These are phyloP conservation scores for Ranitomeya imitator DNA, from an alignment of 2,113 vertebrate genomes.

Conservation along the genomic window DNA sequence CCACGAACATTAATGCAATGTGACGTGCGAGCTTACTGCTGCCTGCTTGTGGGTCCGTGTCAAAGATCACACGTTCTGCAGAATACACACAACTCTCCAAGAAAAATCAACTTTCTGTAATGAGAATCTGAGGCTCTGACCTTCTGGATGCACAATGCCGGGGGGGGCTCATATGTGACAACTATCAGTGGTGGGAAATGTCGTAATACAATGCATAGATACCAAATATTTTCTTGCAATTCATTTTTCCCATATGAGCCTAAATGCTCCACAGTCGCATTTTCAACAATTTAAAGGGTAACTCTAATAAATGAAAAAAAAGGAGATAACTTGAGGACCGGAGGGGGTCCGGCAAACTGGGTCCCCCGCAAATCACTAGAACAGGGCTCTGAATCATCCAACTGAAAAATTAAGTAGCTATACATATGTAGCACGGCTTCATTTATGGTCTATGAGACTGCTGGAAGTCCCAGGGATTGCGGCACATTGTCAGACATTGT, in stretches of 20 bases:
- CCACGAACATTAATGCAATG: neutral
- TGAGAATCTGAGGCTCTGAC: neutral
- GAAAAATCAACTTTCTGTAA: constrained; percentile 22
- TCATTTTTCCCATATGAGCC: no score
- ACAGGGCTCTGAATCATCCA: no score
- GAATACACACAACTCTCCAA: neutral
- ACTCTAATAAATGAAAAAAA: no score
- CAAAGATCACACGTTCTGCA: neutral
- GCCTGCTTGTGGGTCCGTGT: neutral
- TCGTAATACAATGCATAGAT: neutral
- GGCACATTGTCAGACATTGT: neutral
- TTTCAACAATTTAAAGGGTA: no score
- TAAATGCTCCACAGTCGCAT: no score
- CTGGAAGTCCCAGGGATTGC: neutral
- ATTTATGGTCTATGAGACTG: no score
- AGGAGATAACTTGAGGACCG: no score
- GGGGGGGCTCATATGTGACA: neutral
- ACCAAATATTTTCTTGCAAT: neutral
- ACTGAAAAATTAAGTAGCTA: no score
- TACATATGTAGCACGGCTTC: no score
- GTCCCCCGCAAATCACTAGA: no score
- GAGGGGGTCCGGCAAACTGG: no score
- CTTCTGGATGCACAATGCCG: neutral
- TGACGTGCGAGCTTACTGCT: neutral
- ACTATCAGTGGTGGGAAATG: neutral